Percentiles rank a stretch among this genome's conserved stretches.
These are phyloP conservation scores for Biston betularia DNA, from an alignment of 2,888 invertebrate genomes.

Conservation along the genomic window DNA sequence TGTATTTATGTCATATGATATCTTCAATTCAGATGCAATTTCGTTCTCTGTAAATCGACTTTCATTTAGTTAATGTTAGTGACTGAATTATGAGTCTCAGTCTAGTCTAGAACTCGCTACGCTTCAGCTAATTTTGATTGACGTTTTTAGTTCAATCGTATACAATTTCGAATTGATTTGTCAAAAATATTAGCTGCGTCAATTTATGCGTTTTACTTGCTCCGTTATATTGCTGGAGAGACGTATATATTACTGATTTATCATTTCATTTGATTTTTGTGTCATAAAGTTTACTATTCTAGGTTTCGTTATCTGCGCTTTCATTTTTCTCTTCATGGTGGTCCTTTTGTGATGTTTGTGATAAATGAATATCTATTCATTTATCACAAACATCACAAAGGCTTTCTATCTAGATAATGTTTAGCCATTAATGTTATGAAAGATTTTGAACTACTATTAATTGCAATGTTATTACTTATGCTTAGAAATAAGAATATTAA, in stretches of 20 bases:
- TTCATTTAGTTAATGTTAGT: constrained; percentile 20
- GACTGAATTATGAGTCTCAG: constrained; percentile 32
- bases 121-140: constrained; percentile 54
- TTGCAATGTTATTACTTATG: too few species aligned
- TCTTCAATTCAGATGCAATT: background rate
- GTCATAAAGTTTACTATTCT: background rate
- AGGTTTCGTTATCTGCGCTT: background rate
- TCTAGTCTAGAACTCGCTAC: constrained; percentile 36
- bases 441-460: too few species aligned
- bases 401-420: too few species aligned
- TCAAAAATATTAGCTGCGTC: constrained; percentile 38
- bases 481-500: too few species aligned
- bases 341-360: too few species aligned
- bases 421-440: too few species aligned
- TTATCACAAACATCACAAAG: too few species aligned
- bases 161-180: constrained; percentile 52
- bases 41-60: constrained; percentile 17
- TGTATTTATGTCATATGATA: too few species aligned
- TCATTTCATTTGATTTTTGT: background rate
- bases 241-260: background rate
- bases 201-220: constrained; percentile 28
- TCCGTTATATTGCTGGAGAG: constrained; percentile 1
- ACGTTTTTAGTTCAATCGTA: constrained; percentile 55
- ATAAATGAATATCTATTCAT: too few species aligned
- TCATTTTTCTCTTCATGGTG: background rate